phyloP scores from a whole-genome alignment of 2,113 vertebrate genomes.

The Chamaea fasciata region DNA sequence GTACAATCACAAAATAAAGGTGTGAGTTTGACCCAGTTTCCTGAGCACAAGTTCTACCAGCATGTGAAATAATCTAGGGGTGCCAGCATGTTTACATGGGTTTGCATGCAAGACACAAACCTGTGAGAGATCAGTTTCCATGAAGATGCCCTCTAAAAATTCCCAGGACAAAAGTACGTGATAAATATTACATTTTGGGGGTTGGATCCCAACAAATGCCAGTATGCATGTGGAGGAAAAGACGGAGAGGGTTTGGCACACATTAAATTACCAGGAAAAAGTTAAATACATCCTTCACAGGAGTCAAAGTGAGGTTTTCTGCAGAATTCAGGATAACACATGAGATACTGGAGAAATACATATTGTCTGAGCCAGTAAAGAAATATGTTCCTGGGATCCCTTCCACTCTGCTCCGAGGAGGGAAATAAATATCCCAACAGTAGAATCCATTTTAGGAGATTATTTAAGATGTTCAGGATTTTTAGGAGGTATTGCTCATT shows the following conservation, averaged over 20 bases:
- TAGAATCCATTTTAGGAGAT: background rate
- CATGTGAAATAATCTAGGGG: background rate
- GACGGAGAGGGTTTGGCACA: fast-evolving
- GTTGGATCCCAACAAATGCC: background rate
- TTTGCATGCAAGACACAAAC: background rate
- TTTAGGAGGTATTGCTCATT: background rate
- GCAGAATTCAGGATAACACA: background rate
- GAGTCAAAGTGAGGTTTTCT: background rate
- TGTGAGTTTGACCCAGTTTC: background rate
- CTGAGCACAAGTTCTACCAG: background rate
- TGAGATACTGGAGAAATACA: background rate
- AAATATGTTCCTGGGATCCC: background rate
- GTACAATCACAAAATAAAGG: background rate
- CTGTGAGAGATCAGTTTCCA: background rate
- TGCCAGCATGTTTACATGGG: fast-evolving
- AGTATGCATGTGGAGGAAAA: background rate
- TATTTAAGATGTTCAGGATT: background rate
- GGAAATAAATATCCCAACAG: background rate
- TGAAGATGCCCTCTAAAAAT: background rate
- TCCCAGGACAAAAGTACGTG: fast-evolving
- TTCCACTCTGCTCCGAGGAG: background rate
- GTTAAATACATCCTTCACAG: background rate
- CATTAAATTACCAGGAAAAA: background rate
- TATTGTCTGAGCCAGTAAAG: background rate
- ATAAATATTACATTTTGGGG: background rate